Conservation (phyloP, 2,113 vertebrate genomes). For the Rhinopomastus cyanomelas region DNA sequence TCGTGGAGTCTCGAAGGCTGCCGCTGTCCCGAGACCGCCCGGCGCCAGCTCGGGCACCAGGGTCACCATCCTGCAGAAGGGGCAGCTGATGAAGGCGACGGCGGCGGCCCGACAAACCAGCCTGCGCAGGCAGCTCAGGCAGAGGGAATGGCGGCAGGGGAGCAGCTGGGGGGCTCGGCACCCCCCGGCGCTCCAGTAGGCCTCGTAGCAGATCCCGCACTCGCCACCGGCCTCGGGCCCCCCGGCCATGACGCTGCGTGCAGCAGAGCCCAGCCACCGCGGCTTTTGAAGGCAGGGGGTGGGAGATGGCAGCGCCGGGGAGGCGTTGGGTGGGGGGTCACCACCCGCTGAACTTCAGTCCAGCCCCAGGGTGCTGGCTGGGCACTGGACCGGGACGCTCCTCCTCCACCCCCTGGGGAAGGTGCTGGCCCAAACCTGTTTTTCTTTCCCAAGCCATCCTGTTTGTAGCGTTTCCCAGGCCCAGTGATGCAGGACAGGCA, state of each 20-base stretch:
- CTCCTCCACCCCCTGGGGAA: background rate
- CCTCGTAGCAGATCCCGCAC: constrained; percentile 68
- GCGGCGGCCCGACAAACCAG: background rate
- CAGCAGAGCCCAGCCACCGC: accelerated
- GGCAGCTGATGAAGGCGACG: constrained; percentile 51
- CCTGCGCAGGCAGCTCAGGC: constrained; percentile 50
- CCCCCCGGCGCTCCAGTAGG: background rate
- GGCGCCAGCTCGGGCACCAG: constrained; percentile 14
- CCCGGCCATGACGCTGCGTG: background rate
- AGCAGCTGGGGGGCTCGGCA: constrained; percentile 19
- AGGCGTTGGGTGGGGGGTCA: accelerated
- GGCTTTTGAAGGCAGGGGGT: background rate
- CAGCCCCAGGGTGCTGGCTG: background rate
- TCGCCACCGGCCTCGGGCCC: background rate
- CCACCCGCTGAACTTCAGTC: background rate
- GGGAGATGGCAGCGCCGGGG: background rate
- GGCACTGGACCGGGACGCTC: background rate
- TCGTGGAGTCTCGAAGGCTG: accelerated
- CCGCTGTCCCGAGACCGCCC: accelerated
- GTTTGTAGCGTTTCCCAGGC: accelerated
- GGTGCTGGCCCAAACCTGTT: background rate
- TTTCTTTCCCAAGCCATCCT: accelerated
- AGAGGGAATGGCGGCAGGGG: constrained; percentile 56
- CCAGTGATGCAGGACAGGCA: accelerated
- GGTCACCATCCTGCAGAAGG: constrained; percentile 55